Conservation (phyloP, 2,888 invertebrate genomes). For the Drosophila borealis region DNA sequence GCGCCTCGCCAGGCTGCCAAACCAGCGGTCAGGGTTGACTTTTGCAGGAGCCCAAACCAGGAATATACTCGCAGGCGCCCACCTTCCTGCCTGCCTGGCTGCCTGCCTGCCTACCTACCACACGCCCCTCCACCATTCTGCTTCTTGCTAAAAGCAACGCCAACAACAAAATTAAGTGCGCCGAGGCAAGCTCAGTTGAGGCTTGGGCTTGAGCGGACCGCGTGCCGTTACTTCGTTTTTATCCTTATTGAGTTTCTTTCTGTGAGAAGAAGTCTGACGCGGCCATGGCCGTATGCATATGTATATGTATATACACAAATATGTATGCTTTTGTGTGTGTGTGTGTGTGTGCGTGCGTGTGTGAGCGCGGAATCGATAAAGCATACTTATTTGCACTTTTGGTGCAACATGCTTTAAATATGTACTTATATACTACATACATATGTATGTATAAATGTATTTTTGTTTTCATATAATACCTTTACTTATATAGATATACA, state of each 20-base stretch:
- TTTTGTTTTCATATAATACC: slow-evolving; percentile 21
- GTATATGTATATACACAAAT: neutral
- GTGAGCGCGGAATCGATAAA: slow-evolving; percentile 69
- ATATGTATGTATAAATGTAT: slow-evolving; percentile 12
- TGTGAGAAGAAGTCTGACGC: slow-evolving; percentile 40
- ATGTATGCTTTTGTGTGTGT: slow-evolving; percentile 5
- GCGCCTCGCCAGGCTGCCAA: slow-evolving; percentile 63
- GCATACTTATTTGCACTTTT: slow-evolving; percentile 80
- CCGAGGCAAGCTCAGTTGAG: slow-evolving; percentile 57
- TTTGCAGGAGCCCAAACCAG: slow-evolving; percentile 59
- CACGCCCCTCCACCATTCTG: neutral
- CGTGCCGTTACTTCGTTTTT: slow-evolving; percentile 64
- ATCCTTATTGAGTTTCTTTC: slow-evolving; percentile 62
- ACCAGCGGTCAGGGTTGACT: slow-evolving; percentile 76
- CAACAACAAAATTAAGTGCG: slow-evolving; percentile 65
- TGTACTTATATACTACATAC: slow-evolving; percentile 7
- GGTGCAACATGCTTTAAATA: slow-evolving; percentile 77
- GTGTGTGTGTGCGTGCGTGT: slow-evolving; percentile 19
- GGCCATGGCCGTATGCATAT: neutral
- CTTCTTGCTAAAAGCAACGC: slow-evolving; percentile 37
- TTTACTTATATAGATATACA: slow-evolving; percentile 1
- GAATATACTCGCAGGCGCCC: slow-evolving; percentile 25
- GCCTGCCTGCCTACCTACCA: neutral
- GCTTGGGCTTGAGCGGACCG: slow-evolving; percentile 48
- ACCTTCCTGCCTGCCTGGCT: neutral